Conservation (phyloP, 2,113 vertebrate genomes). For the Trogon melanurus region DNA sequence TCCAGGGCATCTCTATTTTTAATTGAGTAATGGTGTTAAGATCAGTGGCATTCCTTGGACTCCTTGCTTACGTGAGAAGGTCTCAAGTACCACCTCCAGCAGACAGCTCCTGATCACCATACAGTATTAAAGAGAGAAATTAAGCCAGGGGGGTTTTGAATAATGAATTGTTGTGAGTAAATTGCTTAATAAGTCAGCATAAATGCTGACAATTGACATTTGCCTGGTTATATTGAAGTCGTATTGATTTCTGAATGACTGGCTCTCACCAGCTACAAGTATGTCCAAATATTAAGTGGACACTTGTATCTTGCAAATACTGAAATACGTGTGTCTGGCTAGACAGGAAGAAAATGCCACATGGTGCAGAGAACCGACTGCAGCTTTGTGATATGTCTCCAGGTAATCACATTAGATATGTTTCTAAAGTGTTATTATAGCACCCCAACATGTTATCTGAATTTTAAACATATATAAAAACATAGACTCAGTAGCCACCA, state of each 20-base stretch:
- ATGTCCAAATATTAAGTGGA: background rate
- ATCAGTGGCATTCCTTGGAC: background rate
- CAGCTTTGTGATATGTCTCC: background rate
- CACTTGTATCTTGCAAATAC: background rate
- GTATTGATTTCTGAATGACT: background rate
- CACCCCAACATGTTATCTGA: background rate
- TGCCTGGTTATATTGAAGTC: background rate
- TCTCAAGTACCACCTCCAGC: background rate
- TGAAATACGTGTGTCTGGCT: background rate
- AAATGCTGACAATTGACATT: background rate
- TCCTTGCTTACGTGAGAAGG: background rate
- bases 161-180: background rate
- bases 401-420: background rate
- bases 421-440: background rate
- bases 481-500: background rate
- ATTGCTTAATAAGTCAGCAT: background rate
- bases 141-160: background rate
- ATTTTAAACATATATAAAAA: background rate
- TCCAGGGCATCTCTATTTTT: background rate
- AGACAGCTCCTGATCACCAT: background rate
- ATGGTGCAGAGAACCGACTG: background rate
- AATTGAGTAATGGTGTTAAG: background rate
- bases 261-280: background rate
- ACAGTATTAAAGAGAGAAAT: background rate
- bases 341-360: background rate